These are phyloP conservation scores for Nemopilema nomurai DNA, from an alignment of 30 jellyfish, hydroid and myxozoan genomes.

Conservation along the genomic window DNA sequence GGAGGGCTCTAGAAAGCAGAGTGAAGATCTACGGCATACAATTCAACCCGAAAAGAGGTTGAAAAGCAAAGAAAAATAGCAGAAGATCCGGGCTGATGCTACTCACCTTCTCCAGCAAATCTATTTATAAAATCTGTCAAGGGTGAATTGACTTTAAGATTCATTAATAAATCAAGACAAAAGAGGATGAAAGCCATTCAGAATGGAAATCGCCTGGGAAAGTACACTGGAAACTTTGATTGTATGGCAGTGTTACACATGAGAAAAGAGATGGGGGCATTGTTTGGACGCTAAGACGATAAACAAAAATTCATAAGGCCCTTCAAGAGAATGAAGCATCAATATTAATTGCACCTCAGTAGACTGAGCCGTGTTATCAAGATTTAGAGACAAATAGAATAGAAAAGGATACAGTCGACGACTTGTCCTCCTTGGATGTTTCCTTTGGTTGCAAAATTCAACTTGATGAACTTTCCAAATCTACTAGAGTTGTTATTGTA, in stretches of 20 bases:
- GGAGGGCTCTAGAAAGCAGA: too few species aligned
- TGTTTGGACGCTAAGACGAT: too few species aligned
- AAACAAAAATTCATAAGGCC: too few species aligned
- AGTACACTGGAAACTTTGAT: not conserved
- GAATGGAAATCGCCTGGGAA: too few species aligned
- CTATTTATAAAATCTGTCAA: not conserved
- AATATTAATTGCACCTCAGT: too few species aligned
- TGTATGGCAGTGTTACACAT: too few species aligned
- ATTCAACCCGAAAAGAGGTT: too few species aligned
- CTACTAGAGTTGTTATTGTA: constrained; percentile 97
- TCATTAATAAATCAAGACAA: not conserved
- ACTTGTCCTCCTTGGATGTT: constrained; percentile 93
- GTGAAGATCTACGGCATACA: too few species aligned
- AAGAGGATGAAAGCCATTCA: not conserved
- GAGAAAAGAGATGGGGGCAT: too few species aligned
- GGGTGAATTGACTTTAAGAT: not conserved
- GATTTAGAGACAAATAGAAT: not conserved
- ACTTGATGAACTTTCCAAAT: constrained; percentile 94
- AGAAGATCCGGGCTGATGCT: not conserved
- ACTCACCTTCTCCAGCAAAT: not conserved
- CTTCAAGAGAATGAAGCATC: too few species aligned
- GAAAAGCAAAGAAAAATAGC: too few species aligned
- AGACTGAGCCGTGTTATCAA: too few species aligned
- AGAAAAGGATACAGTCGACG: constrained; percentile 93
- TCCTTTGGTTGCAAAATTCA: constrained; percentile 82